Evolutionary conservation across 2,113 vertebrate genomes (phyloP).

Genomic region (Peromyscus leucopus): DNA sequence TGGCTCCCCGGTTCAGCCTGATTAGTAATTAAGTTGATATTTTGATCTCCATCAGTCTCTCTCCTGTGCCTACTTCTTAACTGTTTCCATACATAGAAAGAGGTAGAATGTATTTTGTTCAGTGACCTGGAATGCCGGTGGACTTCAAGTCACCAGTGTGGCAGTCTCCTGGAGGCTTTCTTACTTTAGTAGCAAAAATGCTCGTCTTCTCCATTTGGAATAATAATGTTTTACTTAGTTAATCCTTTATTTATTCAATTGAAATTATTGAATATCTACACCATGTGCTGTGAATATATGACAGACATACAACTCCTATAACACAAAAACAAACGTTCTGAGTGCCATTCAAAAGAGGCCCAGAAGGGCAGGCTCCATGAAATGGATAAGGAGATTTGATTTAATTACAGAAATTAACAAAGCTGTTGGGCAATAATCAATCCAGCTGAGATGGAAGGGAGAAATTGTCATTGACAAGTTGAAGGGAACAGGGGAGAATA

Average conservation of each 20-base stretch:
- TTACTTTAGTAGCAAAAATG: background rate
- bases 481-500: background rate
- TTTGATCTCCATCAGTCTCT: conserved; percentile 59
- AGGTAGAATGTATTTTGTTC: background rate
- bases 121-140: background rate
- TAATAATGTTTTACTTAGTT: background rate
- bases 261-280: background rate
- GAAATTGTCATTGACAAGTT: background rate
- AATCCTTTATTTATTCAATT: conserved; percentile 14
- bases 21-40: conserved; percentile 67
- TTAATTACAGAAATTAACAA: conserved; percentile 28
- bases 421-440: conserved; percentile 8
- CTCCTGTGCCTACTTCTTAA: conserved; percentile 54
- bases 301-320: background rate
- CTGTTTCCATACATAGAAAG: conserved; percentile 23
- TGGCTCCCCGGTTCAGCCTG: conserved; percentile 41
- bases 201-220: conserved; percentile 23
- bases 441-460: background rate
- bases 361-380: background rate
- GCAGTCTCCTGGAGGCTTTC: background rate
- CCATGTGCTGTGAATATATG: background rate
- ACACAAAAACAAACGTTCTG: background rate
- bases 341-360: background rate
- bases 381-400: conserved; percentile 1
- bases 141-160: background rate